Percentiles rank a stretch among this genome's conserved stretches.
Conservation (phyloP, 2,888 invertebrate genomes). For the Xanthia icteritia region DNA sequence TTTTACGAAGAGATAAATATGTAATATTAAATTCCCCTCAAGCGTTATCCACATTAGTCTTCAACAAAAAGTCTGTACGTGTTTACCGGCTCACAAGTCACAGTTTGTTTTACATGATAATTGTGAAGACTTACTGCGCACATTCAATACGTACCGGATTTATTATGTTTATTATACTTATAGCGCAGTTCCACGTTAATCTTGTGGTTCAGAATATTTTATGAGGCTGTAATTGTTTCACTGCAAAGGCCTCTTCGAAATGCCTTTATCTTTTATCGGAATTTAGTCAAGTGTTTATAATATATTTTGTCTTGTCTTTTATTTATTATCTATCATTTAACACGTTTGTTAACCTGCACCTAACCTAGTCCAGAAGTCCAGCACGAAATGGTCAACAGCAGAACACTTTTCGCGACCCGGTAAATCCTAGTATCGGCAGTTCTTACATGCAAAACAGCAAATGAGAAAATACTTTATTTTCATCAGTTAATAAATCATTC, state of each 20-base stretch:
- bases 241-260: neutral
- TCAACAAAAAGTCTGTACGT: constrained; percentile 60
- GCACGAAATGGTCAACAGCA: too few species aligned
- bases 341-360: too few species aligned
- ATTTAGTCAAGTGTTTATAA: neutral
- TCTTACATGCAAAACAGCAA: neutral
- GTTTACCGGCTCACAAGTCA: constrained; percentile 59
- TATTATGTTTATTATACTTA: constrained; percentile 26
- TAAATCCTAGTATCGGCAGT: neutral
- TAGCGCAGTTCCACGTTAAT: constrained; percentile 22
- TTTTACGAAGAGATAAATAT: too few species aligned
- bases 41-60: constrained; percentile 52
- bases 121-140: constrained; percentile 70
- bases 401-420: neutral
- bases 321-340: too few species aligned
- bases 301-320: neutral
- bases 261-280: neutral
- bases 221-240: constrained; percentile 36
- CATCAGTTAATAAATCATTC: neutral
- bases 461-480: neutral
- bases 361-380: too few species aligned
- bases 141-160: constrained; percentile 51
- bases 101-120: constrained; percentile 81
- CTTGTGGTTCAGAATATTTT: constrained; percentile 22
- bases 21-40: neutral